A percentile compares a stretch with the other conserved stretches of the same genome.
Conservation (phyloP, 2,888 invertebrate species). For the Sympetrum striolatum region DNA sequence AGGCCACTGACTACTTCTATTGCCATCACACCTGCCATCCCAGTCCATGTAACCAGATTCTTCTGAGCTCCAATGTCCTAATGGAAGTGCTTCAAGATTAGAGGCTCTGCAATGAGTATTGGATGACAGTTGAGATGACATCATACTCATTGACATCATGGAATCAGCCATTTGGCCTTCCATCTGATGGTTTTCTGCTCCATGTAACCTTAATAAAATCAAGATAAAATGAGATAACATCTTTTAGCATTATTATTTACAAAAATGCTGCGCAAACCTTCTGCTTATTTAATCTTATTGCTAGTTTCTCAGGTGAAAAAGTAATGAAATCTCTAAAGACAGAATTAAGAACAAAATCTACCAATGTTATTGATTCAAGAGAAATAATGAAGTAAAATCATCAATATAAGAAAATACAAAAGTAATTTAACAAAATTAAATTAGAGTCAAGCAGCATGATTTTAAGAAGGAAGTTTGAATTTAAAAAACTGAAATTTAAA, state of each 20-base stretch:
- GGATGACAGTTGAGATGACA: slow-evolving; percentile 44
- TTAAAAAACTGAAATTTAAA: no score
- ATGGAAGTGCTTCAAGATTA: slow-evolving; percentile 20
- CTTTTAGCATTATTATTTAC: neutral
- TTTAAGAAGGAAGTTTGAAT: no score
- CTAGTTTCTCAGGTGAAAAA: no score
- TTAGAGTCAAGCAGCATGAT: no score
- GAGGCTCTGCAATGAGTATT: slow-evolving; percentile 1
- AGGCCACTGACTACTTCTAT: slow-evolving; percentile 8
- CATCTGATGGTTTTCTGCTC: slow-evolving; percentile 46
- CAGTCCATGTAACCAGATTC: slow-evolving; percentile 51
- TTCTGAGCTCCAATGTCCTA: slow-evolving; percentile 48
- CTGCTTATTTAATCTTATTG: no score
- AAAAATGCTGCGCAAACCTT: neutral
- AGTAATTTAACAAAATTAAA: no score
- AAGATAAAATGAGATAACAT: neutral
- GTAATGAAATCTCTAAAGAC: no score
- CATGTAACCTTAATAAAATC: slow-evolving; percentile 40
- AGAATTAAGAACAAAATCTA: no score
- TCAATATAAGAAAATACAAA: no score
- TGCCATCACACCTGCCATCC: slow-evolving; percentile 45
- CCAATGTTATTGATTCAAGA: no score
- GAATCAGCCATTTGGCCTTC: slow-evolving; percentile 46
- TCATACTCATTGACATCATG: slow-evolving; percentile 27
- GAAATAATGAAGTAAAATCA: no score